Base-by-base conservation (phyloP, 2,797 vertebrate species). In the Smutsia temminckii region DNA sequence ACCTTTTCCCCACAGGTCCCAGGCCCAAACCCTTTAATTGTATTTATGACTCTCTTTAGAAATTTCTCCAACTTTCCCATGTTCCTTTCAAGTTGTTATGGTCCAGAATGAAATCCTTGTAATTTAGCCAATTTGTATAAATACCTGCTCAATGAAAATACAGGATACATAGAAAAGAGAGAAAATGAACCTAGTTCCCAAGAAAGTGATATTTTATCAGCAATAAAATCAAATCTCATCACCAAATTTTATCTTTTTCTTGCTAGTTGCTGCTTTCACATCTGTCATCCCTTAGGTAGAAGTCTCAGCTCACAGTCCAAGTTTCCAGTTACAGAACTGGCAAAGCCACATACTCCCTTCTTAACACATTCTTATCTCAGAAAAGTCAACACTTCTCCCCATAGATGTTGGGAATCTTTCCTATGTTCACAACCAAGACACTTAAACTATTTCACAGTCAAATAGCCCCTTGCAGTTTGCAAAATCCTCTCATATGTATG, bases 181-280 rank as follows among this genome's bases (percentile, higher is more conserved):
- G 77, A 61, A 72, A 92, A 69, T 59, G 32, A 79, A 93, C 83
- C 55, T 93, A 46, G 89, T 85, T 85, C 83, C 51, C 25, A 78
- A 80, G 57, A 72, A 94, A 85, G 93, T 72, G 34, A 46, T 90
- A 89, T 72, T 80, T 75, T 91, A 74, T 87, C 87, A 91, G 66
- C 57, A 95, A 42, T 25, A 83, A 83, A 61, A 72, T 94, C 78
- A 89, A 69, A 64, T 75, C 23, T 69, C 55, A 68, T 91, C 63
- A 27, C 53, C 68, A 7, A 53, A 59, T 89, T 94, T 89, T 84
- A 16, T 72, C 40, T 94, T 68, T 92, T 57, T 78, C 77, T 86
- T 92, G 64, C 29, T 72, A 94, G 40, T 59, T 77, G 18, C 25
- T 83, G 18, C 93, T 78, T 85, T 89, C n/a, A 72, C 13, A 57